A percentile compares a stretch with the other conserved stretches of the same genome.
Conservation (phyloP, 2,113 vertebrate genomes). For the Podarcis muralis region DNA sequence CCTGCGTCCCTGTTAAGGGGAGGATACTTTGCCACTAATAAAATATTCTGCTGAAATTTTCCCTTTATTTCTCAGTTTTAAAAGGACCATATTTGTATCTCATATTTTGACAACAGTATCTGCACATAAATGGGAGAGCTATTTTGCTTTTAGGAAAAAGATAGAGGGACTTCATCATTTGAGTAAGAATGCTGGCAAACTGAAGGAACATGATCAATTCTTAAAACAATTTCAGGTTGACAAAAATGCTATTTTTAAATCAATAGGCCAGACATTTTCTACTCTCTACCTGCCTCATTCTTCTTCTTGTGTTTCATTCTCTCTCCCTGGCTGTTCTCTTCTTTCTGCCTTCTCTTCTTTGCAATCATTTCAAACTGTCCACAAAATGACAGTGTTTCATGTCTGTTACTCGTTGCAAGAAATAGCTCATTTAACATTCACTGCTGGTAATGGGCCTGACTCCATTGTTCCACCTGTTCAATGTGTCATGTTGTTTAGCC, state of each 20-base stretch:
- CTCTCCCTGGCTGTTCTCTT: neutral
- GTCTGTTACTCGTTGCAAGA: constrained; percentile 29
- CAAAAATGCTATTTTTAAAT: neutral
- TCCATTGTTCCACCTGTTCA: neutral
- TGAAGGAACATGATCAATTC: neutral
- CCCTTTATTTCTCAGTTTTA: neutral
- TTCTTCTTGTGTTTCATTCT: neutral
- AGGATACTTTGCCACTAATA: neutral
- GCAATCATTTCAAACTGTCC: neutral
- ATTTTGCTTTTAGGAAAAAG: neutral
- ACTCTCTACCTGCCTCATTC: neutral
- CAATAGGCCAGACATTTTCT: neutral
- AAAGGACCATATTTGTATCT: neutral
- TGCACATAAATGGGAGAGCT: neutral
- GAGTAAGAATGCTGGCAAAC: neutral
- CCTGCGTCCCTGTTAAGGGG: too few relatives aligned
- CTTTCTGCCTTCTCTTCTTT: neutral
- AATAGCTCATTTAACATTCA: neutral
- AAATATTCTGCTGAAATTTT: neutral
- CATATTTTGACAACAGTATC: neutral
- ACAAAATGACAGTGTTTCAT: constrained; percentile 2
- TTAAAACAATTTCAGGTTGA: neutral
- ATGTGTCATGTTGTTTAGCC: neutral
- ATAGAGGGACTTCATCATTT: neutral
- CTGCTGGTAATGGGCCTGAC: constrained; percentile 17